Evolutionary conservation across 2,888 invertebrate genomes (phyloP).

Genomic region (Oeneis ivallda): DNA sequence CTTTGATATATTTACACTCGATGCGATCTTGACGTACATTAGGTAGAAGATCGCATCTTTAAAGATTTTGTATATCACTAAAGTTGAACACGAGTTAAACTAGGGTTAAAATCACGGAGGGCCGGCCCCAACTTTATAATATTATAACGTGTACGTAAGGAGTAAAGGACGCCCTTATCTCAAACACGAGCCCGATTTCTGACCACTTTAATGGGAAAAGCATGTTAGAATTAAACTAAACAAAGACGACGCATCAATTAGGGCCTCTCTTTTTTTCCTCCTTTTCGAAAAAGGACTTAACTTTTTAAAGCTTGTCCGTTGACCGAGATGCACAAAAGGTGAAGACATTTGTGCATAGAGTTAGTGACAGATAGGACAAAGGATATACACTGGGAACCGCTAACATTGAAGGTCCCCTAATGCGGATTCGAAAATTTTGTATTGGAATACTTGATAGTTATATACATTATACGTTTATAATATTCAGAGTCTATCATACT

Average conservation of each 20-base stretch:
- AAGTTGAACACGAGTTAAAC: conserved; percentile 58
- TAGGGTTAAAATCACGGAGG: conserved; percentile 64
- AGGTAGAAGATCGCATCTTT: not conserved
- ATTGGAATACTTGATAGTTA: too few species aligned
- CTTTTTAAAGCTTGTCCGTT: conserved; percentile 75
- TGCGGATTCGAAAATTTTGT: too few species aligned
- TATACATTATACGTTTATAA: too few species aligned
- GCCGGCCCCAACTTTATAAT: conserved; percentile 67
- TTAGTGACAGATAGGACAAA: conserved; percentile 12
- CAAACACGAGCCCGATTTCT: conserved; percentile 73
- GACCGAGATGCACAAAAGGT: conserved; percentile 61
- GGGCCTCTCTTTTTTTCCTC: conserved; percentile 63
- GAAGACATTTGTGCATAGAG: not conserved
- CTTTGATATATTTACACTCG: too few species aligned
- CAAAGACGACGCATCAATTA: conserved; percentile 83
- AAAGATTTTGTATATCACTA: not conserved
- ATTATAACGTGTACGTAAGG: conserved; percentile 80
- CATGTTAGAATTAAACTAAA: conserved; percentile 83
- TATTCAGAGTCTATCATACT: too few species aligned
- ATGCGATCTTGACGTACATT: too few species aligned
- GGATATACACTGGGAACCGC: too few species aligned
- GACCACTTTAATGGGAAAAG: conserved; percentile 82
- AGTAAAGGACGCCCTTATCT: conserved; percentile 80
- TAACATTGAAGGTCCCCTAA: too few species aligned
- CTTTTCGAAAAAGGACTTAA: conserved; percentile 71